Conservation (phyloP, 2,113 vertebrate species). For the Psittacula cyanocephala region DNA sequence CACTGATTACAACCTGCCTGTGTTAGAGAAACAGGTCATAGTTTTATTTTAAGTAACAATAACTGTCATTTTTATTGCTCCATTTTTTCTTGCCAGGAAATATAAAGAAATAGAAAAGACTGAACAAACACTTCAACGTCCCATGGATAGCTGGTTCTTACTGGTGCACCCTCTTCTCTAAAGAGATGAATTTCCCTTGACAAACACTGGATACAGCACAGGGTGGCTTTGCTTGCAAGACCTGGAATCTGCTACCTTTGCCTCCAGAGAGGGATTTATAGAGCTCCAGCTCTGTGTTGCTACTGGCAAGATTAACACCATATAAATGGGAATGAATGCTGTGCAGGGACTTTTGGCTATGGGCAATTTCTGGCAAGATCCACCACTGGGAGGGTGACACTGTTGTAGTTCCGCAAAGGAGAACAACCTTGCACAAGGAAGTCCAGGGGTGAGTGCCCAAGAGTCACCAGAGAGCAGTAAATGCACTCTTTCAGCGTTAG, state of each 20-base stretch:
- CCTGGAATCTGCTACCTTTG: neutral
- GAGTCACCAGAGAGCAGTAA: neutral
- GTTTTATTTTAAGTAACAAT: neutral
- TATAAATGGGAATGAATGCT: neutral
- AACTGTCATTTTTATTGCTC: neutral
- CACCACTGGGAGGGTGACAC: neutral
- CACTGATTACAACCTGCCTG: neutral
- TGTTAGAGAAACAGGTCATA: neutral
- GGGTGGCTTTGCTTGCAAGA: neutral
- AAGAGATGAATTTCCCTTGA: neutral
- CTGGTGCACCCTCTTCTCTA: neutral
- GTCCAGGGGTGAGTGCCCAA: neutral
- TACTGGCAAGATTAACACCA: neutral
- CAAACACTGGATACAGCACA: neutral
- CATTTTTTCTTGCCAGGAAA: neutral
- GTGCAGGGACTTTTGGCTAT: neutral
- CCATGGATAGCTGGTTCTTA: neutral
- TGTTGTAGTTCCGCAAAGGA: neutral
- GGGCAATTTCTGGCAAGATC: neutral
- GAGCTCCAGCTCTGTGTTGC: neutral
- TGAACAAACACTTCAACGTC: neutral
- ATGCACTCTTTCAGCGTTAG: neutral
- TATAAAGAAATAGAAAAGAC: neutral
- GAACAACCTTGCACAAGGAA: neutral
- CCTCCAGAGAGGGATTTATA: neutral